These are phyloP conservation scores for Drosophila nr. fundita DNA, from an alignment of 2,888 invertebrate genomes.

Conservation along the genomic window DNA sequence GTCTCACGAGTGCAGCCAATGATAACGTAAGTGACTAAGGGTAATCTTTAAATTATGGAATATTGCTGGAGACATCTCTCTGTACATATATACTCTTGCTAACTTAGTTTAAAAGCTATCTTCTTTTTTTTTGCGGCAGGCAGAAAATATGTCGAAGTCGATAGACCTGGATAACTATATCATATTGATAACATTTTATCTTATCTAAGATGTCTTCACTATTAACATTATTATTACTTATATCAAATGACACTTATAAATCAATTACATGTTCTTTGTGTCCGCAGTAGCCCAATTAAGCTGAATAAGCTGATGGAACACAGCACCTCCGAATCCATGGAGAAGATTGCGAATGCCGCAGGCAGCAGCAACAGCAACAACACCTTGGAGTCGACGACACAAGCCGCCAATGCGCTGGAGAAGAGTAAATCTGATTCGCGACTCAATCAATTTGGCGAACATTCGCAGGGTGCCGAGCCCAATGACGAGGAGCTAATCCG, in stretches of 20 bases:
- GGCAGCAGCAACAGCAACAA: conserved; percentile 27
- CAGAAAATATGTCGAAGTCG: background rate
- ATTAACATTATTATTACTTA: background rate
- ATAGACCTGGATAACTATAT: background rate
- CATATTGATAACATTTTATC: background rate
- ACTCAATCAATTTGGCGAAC: conserved; percentile 85
- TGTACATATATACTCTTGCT: background rate
- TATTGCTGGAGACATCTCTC: background rate
- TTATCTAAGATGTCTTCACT: background rate
- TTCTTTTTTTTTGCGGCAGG: background rate
- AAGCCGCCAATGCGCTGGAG: conserved; percentile 84
- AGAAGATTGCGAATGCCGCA: conserved; percentile 31
- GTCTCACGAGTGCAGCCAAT: conserved; percentile 91
- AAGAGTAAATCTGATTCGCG: conserved; percentile 90
- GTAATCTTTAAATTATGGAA: background rate
- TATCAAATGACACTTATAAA: background rate
- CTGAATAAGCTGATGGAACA: conserved; percentile 67
- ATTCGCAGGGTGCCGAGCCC: conserved; percentile 60
- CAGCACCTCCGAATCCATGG: conserved; percentile 44
- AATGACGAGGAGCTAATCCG: conserved; percentile 85
- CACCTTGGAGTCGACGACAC: conserved; percentile 25
- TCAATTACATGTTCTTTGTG: background rate
- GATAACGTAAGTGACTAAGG: conserved; percentile 82
- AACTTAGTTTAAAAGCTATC: background rate
- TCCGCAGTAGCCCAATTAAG: conserved; percentile 83